Evolutionary conservation across 2,113 vertebrate genomes (phyloP).

Genomic region (Dicentrarchus labrax): DNA sequence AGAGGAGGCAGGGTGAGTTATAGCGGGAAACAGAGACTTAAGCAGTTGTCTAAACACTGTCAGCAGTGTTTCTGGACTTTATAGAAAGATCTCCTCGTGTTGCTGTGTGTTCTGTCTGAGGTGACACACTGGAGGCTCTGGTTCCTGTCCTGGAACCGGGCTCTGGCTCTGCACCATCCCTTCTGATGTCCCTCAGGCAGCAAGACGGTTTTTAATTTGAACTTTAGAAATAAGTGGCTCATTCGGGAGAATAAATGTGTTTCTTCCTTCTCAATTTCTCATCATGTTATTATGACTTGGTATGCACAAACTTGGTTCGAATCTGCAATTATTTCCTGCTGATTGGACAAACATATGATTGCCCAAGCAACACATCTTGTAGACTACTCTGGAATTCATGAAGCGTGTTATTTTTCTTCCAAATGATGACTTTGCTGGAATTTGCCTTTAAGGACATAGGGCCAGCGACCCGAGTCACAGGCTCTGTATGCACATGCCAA

Average conservation of each 20-base stretch:
- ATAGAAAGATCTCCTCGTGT: conserved; percentile 46
- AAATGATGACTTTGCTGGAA: conserved; percentile 63
- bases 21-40: conserved; percentile 70
- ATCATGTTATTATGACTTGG: conserved; percentile 12
- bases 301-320: background rate
- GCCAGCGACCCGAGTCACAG: conserved; percentile 35
- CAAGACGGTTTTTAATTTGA: conserved; percentile 1
- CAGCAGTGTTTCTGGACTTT: conserved; percentile 63
- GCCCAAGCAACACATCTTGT: conserved; percentile 42
- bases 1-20: conserved; percentile 62
- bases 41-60: conserved; percentile 79
- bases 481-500: conserved; percentile 50
- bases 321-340: background rate
- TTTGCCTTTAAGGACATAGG: conserved; percentile 61
- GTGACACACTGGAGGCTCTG: conserved; percentile 64
- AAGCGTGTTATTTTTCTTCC: conserved; percentile 50
- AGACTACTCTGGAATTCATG: conserved; percentile 39
- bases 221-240: conserved; percentile 13
- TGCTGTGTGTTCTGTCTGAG: conserved; percentile 66
- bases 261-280: conserved; percentile 10
- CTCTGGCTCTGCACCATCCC: conserved; percentile 27
- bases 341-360: conserved; percentile 30
- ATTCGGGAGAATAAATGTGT: conserved; percentile 20
- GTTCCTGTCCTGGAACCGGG: conserved; percentile 50
- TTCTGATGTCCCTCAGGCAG: conserved; percentile 24